Conservation (phyloP, 2,113 vertebrate genomes). For the Pristiophorus japonicus region DNA sequence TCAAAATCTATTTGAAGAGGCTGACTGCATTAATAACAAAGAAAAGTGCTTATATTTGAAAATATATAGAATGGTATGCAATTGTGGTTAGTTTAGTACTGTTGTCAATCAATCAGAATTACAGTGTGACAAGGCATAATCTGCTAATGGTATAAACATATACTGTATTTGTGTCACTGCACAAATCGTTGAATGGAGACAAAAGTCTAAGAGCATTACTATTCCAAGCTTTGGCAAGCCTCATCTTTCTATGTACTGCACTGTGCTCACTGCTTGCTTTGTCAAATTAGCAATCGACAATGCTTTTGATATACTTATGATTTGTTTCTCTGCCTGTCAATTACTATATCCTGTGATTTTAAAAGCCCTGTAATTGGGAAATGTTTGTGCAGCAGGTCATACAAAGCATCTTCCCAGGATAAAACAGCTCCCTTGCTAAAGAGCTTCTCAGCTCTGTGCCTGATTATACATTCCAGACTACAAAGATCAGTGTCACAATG, state of each 20-base stretch:
- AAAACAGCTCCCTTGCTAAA: slow-evolving; percentile 17
- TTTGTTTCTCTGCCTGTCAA: background rate
- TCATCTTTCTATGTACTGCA: background rate
- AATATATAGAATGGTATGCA: slow-evolving; percentile 22
- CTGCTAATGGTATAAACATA: slow-evolving; percentile 36
- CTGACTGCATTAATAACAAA: slow-evolving; percentile 23
- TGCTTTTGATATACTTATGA: slow-evolving; percentile 21
- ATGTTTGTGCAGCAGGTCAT: background rate
- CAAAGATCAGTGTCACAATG: background rate
- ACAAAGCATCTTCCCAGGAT: background rate
- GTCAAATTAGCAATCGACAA: background rate
- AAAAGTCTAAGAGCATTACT: background rate
- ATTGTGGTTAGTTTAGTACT: slow-evolving; percentile 7
- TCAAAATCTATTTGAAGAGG: slow-evolving; percentile 30
- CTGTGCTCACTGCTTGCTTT: background rate
- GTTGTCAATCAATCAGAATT: slow-evolving; percentile 37
- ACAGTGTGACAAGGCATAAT: slow-evolving; percentile 35
- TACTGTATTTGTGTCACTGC: slow-evolving; percentile 28
- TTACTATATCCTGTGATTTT: background rate
- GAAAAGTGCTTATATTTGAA: slow-evolving; percentile 15
- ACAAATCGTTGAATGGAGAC: background rate
- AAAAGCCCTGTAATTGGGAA: background rate
- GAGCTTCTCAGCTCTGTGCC: background rate
- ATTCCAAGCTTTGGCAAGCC: background rate
- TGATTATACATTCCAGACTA: slow-evolving; percentile 8